Evolutionary conservation across 2,888 invertebrate genomes (phyloP).

Genomic region (Drosophila koepferae): DNA sequence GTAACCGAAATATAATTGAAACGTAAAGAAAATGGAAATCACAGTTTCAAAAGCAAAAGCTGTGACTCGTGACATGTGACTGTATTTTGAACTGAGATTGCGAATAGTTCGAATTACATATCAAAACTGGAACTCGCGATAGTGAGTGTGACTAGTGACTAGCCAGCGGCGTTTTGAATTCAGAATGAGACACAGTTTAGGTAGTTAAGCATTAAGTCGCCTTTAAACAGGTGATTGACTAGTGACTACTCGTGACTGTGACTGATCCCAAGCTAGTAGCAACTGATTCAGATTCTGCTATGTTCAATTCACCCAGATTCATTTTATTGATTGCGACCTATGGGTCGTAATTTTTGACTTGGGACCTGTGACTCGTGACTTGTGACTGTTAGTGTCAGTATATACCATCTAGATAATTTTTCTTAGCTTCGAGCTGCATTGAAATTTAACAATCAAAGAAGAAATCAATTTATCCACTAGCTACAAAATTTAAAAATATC

Average conservation of each 20-base stretch:
- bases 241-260: not conserved
- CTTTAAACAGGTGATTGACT: not conserved
- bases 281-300: not conserved
- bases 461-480: constrained; percentile 75
- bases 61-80: not conserved
- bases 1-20: not conserved
- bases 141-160: not conserved
- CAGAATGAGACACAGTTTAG: not conserved
- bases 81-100: no score
- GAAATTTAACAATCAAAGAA: constrained; percentile 56
- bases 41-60: not conserved
- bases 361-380: not conserved
- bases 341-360: not conserved
- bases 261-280: no score
- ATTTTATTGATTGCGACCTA: not conserved
- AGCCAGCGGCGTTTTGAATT: not conserved
- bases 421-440: constrained; percentile 33
- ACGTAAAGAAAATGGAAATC: not conserved
- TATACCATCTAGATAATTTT: constrained; percentile 6
- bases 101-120: no score
- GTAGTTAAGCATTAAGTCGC: not conserved
- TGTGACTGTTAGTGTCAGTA: constrained; percentile 9
- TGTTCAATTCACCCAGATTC: not conserved
- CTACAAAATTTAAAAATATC: constrained; percentile 1
- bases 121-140: not conserved